These are phyloP conservation scores for Nothocercus julius DNA, from an alignment of 2,113 vertebrate genomes.

Conservation along the genomic window DNA sequence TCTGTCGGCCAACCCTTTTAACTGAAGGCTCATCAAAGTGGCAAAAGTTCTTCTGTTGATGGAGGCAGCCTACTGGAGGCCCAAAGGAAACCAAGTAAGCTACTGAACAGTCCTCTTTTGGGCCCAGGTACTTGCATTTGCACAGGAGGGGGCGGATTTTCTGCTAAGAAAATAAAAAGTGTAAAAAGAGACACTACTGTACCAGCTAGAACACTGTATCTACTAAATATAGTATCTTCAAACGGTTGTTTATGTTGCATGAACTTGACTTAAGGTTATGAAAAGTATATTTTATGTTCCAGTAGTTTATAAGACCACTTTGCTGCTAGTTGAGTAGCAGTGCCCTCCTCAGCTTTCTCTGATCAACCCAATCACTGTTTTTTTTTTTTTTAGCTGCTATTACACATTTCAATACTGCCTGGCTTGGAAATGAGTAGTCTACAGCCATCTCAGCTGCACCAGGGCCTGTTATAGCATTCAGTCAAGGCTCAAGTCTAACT, in stretches of 20 bases:
- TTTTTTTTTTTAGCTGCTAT: neutral
- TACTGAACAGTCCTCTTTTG: neutral
- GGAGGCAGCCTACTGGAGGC: neutral
- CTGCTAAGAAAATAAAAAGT: neutral
- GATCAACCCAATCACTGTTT: neutral
- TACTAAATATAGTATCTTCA: neutral
- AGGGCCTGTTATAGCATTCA: accelerated
- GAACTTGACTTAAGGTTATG: neutral
- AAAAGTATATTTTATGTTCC: neutral
- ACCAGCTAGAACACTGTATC: neutral
- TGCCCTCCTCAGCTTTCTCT: neutral
- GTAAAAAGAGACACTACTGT: neutral
- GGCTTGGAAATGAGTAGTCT: neutral
- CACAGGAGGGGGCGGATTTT: neutral
- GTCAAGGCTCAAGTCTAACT: neutral
- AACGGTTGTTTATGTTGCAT: neutral
- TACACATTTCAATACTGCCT: neutral
- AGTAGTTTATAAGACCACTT: neutral
- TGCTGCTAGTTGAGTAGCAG: neutral
- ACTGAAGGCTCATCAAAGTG: neutral
- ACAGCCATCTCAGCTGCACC: neutral
- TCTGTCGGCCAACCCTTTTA: neutral
- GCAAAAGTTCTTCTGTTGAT: neutral
- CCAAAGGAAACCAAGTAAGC: neutral
- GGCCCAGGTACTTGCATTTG: neutral